A percentile compares a stretch with the other conserved stretches of the same genome.
Conservation (phyloP, 2,888 invertebrate species). For the Strigamia crassipes region DNA sequence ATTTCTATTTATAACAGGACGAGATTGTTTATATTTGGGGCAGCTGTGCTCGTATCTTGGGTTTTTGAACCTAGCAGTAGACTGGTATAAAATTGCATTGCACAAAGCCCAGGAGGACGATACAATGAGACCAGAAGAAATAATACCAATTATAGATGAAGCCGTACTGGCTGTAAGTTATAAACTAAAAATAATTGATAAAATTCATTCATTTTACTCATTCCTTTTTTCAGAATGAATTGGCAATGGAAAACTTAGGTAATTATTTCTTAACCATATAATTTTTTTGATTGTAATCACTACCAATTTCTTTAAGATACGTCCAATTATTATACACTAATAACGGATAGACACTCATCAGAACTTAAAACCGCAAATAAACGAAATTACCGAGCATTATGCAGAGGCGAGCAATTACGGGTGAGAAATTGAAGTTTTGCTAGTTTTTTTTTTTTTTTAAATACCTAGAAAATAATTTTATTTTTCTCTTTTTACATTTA, state of each 20-base stretch:
- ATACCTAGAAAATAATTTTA: neutral
- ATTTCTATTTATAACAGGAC: constrained; percentile 51
- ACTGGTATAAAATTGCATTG: constrained; percentile 58
- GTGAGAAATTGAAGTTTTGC: neutral
- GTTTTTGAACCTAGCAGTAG: constrained; percentile 56
- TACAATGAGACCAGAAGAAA: constrained; percentile 18
- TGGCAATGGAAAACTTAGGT: neutral
- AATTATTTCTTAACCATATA: too few relatives aligned
- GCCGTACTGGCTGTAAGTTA: neutral
- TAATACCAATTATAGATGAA: neutral
- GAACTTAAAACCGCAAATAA: neutral
- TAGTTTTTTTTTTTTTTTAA: neutral
- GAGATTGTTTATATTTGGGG: constrained; percentile 58
- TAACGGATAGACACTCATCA: neutral
- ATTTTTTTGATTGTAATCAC: too few relatives aligned
- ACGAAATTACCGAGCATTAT: constrained; percentile 48
- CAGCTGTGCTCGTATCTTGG: constrained; percentile 57
- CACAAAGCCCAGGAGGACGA: constrained; percentile 55
- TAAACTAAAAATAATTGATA: neutral
- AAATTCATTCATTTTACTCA: neutral
- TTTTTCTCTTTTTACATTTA: neutral
- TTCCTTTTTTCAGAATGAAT: neutral
- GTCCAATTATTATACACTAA: neutral
- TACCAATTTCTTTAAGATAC: neutral
- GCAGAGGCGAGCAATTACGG: constrained; percentile 48